Percentiles rank a stretch among this genome's conserved stretches.
These are phyloP conservation scores for Halictus quadricinctus DNA, from an alignment of 2,888 invertebrate genomes.

Conservation along the genomic window DNA sequence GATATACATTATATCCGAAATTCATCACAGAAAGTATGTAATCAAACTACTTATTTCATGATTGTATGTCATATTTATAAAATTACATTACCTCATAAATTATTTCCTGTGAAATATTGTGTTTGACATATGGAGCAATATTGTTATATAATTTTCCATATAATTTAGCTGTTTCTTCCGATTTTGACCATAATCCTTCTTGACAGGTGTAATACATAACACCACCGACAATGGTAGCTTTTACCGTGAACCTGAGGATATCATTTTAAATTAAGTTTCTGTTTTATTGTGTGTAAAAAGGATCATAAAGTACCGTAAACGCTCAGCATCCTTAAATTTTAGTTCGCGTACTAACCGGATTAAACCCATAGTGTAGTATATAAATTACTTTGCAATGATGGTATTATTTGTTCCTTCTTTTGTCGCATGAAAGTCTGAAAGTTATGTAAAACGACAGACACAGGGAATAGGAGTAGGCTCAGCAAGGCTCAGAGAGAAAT, in stretches of 20 bases:
- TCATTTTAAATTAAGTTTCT: conserved; percentile 49
- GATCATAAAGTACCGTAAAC: conserved; percentile 45
- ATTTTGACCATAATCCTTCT: conserved; percentile 80
- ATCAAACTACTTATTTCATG: background rate
- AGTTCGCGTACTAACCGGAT: conserved; percentile 71
- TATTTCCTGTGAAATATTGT: conserved; percentile 74
- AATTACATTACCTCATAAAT: conserved; percentile 68
- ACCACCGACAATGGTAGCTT: conserved; percentile 78
- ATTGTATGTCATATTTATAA: no score
- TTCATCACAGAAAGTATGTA: background rate
- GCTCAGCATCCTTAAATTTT: conserved; percentile 38
- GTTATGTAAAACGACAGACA: conserved; percentile 49
- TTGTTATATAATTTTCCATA: conserved; percentile 77
- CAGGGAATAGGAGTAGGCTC: background rate
- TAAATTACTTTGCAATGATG: conserved; percentile 29
- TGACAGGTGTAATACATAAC: conserved; percentile 77
- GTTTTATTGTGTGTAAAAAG: background rate
- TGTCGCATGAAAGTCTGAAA: conserved; percentile 32
- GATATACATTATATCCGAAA: background rate
- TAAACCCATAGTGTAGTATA: conserved; percentile 70
- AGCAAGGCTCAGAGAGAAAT: no score
- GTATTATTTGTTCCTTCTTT: background rate
- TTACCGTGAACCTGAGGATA: conserved; percentile 76
- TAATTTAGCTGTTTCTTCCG: conserved; percentile 78
- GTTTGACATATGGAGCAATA: conserved; percentile 73